Percentiles rank a stretch among this genome's conserved stretches.
phyloP scores from a whole-genome alignment of 2,797 vertebrate species.

The Thripadectes ignobilis region DNA sequence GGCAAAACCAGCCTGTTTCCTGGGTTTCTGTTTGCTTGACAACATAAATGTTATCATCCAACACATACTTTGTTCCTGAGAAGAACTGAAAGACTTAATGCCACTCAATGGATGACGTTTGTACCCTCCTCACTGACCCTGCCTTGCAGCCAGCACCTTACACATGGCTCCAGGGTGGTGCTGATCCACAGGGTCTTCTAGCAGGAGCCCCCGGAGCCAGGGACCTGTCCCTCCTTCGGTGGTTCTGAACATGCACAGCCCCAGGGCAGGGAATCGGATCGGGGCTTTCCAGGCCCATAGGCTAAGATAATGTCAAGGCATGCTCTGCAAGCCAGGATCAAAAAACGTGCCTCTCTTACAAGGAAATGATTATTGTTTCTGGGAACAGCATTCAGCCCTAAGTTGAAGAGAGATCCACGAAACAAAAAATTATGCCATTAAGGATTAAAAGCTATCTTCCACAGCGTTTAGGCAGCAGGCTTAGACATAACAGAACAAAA shows the following conservation, averaged over 20 bases:
- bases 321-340: not conserved
- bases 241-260: not conserved
- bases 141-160: not conserved
- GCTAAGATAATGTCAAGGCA: not conserved
- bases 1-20: not conserved
- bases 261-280: not conserved
- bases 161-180: accelerated
- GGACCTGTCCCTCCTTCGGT: not conserved
- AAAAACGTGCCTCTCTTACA: not conserved
- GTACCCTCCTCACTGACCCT: not conserved
- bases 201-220: not conserved
- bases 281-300: accelerated
- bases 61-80: not conserved
- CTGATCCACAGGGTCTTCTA: not conserved
- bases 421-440: not conserved
- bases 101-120: not conserved
- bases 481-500: not conserved
- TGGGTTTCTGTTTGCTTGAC: not conserved
- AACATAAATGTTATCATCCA: not conserved
- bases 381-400: not conserved
- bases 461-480: not conserved
- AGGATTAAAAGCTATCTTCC: not conserved
- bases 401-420: not conserved
- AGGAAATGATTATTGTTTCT: not conserved
- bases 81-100: not conserved